A percentile compares a stretch with the other conserved stretches of the same genome.
Evolutionary conservation across 1,140 invertebrate species (phyloP).

Genomic region (Zaprionus gabonicus): DNA sequence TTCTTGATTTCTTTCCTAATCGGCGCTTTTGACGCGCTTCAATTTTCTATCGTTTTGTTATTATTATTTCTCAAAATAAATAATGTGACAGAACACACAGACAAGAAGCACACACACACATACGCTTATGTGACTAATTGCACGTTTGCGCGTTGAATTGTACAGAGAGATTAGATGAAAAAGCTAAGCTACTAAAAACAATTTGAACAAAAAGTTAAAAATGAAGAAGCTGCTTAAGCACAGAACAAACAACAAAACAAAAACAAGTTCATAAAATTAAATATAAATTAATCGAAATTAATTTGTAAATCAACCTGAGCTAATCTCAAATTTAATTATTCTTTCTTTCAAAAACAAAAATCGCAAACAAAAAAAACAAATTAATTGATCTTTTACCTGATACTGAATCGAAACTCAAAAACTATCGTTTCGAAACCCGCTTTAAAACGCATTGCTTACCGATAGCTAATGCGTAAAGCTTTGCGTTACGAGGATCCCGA

Average conservation of each 20-base stretch:
- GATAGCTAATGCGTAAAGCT: conserved; percentile 70
- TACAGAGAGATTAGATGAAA: conserved; percentile 35
- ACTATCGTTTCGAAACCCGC: conserved; percentile 26
- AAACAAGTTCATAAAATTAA: conserved; percentile 42
- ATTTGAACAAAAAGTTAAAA: conserved; percentile 37
- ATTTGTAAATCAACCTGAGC: conserved; percentile 51
- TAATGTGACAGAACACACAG: neutral
- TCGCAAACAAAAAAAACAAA: conserved; percentile 21
- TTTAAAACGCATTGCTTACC: conserved; percentile 8
- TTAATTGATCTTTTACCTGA: conserved; percentile 20
- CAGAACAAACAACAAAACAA: conserved; percentile 33
- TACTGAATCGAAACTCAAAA: conserved; percentile 3
- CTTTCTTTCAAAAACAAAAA: conserved; percentile 59
- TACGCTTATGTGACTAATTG: conserved; percentile 72
- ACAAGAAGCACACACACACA: conserved; percentile 24
- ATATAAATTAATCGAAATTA: conserved; percentile 42
- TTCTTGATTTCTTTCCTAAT: neutral
- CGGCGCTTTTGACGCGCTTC: neutral
- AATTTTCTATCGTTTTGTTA: neutral
- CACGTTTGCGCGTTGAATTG: conserved; percentile 57
- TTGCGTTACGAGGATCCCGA: conserved; percentile 68
- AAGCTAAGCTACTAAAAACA: conserved; percentile 45
- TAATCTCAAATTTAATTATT: conserved; percentile 77
- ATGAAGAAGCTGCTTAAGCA: conserved; percentile 31
- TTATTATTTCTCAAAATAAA: conserved; percentile 12